Conservation (phyloP, 2,888 invertebrate genomes). For the Ectemnius cavifrons region DNA sequence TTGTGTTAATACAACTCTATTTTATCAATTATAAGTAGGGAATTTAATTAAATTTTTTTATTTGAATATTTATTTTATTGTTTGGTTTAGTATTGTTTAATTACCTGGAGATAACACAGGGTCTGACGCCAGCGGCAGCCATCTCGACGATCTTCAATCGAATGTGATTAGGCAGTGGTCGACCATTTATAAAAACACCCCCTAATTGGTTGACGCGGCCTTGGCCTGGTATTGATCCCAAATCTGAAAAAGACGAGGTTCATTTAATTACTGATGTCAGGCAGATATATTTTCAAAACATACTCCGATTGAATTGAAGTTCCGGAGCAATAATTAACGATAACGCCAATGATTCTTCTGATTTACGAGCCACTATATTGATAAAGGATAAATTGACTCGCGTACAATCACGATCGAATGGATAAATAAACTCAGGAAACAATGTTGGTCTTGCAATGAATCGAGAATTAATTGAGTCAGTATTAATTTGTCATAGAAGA, state of each 20-base stretch:
- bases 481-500: too few species aligned
- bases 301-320: too few species aligned
- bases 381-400: slow-evolving; percentile 38
- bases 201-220: slow-evolving; percentile 98
- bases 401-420: slow-evolving; percentile 32
- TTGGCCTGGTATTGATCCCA: slow-evolving; percentile 84
- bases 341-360: slow-evolving; percentile 60
- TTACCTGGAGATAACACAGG: slow-evolving; percentile 92
- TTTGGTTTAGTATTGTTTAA: neutral
- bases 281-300: too few species aligned
- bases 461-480: too few species aligned
- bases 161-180: slow-evolving; percentile 96
- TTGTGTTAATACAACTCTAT: too few species aligned
- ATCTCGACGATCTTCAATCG: slow-evolving; percentile 97
- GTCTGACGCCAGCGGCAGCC: slow-evolving; percentile 96
- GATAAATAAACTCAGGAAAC: slow-evolving; percentile 25
- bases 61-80: neutral
- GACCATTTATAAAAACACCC: slow-evolving; percentile 98
- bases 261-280: too few species aligned
- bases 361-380: slow-evolving; percentile 59
- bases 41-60: neutral
- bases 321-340: slow-evolving; percentile 44
- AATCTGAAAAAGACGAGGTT: slow-evolving; percentile 61
- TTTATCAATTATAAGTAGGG: neutral
- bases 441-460: slow-evolving; percentile 44